Evolutionary conservation across 2,797 vertebrate species (phyloP), one percentile per base, ranked within the genome.

Genomic region (Loriculus beryllinus): DNA sequence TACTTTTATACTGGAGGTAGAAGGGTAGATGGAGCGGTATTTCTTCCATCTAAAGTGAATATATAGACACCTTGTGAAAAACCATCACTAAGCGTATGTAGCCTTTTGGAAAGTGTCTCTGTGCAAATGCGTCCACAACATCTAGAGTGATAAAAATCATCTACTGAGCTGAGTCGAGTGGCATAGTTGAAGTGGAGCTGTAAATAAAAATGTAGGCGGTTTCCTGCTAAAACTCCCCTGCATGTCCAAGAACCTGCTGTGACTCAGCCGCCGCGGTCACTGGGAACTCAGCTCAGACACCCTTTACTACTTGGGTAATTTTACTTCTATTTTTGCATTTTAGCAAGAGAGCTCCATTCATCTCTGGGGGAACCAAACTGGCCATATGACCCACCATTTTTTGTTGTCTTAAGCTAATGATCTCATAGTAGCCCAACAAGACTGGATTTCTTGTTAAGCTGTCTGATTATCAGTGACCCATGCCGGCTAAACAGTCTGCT

Each of bases 211-310:
- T 52, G 92, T 96, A 82, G 96, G 95, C n/a, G 94, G 88, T 92
- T 97, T 97, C 96, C 95, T 97, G 96, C 92, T 70, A 97, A 97
- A 97, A 96, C 92, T 95, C 95, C 95, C 93, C 82, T 84, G 83
- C 90, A 37, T 82, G 91, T 96, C 96, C 93, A 96, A 94, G 92
- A 96, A 93, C 60, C 74, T 45, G 5, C 67, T 86, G 87, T 97
- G 95, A 97, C 87, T 96, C 95, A 97, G 90, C 77, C 68, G 0
- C 1, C 67, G 71, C 88, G 96, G 92, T 93, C 95, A 97, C 85
- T 96, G 92, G 85, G 93, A 96, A 91, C 92, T 97, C 85, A 2
- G 71, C 3, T 4, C 78, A 95, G 77, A 86, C 80, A 91, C 56
- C 40, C 87, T 90, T 88, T 84, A 56, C 83, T 90, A 15, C 11